A percentile compares a stretch with the other conserved stretches of the same genome.
Conservation (phyloP, 2,113 vertebrate genomes). For the Mormyrus lacerda region DNA sequence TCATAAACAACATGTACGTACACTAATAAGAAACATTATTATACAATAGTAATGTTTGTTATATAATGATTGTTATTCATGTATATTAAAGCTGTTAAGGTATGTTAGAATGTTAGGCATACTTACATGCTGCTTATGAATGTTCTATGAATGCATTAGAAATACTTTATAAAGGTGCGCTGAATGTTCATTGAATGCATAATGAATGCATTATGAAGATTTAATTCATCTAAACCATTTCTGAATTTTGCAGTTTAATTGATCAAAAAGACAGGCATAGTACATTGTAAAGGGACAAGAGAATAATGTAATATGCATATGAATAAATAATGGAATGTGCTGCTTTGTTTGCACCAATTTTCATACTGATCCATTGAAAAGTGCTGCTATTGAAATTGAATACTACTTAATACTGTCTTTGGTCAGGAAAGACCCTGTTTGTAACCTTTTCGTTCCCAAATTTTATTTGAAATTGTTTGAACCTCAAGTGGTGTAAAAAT, state of each 20-base stretch:
- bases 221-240: neutral
- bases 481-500: neutral
- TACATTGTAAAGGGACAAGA: neutral
- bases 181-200: neutral
- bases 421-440: neutral
- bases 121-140: neutral
- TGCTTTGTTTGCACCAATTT: neutral
- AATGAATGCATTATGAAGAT: neutral
- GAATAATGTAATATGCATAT: too few relatives aligned
- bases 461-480: neutral
- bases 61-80: neutral
- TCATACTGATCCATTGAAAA: neutral
- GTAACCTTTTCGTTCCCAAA: neutral
- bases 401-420: neutral
- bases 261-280: neutral
- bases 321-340: neutral
- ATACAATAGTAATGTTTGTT: neutral
- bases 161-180: neutral
- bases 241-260: neutral
- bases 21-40: neutral
- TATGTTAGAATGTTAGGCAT: neutral
- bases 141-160: neutral
- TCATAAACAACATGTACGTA: neutral
- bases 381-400: neutral
- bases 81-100: neutral